phyloP scores from a whole-genome alignment of 2,888 invertebrate genomes.

The Lamellibrachia columna region DNA sequence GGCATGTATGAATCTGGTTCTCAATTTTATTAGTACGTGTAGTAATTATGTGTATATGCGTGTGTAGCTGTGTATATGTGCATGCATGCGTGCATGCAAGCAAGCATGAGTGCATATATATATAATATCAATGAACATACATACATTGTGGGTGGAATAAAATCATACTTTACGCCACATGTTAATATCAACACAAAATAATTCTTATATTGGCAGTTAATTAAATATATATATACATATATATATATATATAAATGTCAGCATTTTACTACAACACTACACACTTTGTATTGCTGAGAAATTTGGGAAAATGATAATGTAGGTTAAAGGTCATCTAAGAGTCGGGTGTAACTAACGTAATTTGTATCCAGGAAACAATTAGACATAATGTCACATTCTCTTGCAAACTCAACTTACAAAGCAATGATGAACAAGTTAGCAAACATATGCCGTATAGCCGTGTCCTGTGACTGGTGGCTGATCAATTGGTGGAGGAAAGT shows the following conservation, averaged over 20 bases:
- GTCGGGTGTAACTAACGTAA: background rate
- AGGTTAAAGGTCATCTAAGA: too few relatives aligned
- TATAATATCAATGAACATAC: too few relatives aligned
- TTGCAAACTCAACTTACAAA: background rate
- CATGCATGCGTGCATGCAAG: background rate
- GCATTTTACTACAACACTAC: too few relatives aligned
- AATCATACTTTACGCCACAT: too few relatives aligned
- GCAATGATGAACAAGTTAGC: background rate
- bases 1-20: background rate
- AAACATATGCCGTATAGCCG: background rate
- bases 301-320: too few relatives aligned
- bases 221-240: too few relatives aligned
- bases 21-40: background rate
- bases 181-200: too few relatives aligned
- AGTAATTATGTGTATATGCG: background rate
- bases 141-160: too few relatives aligned
- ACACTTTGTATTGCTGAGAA: too few relatives aligned
- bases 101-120: background rate
- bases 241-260: too few relatives aligned
- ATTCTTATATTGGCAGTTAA: too few relatives aligned
- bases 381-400: background rate
- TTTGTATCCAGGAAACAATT: background rate
- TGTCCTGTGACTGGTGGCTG: background rate
- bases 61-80: background rate
- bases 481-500: background rate